Evolutionary conservation across 2,797 vertebrate species (phyloP).

Genomic region (Myotis findleyi): DNA sequence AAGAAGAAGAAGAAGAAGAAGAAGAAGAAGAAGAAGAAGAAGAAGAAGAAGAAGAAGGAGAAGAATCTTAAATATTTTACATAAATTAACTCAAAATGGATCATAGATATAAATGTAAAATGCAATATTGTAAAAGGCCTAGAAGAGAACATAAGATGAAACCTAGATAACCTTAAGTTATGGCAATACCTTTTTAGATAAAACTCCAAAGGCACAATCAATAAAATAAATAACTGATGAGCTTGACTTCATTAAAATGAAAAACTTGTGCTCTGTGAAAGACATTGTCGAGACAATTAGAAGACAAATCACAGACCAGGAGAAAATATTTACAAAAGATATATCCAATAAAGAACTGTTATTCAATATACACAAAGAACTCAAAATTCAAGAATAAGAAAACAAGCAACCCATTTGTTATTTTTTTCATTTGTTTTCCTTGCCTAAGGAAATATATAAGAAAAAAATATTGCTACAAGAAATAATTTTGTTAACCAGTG

Average conservation of each 20-base stretch:
- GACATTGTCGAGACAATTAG: neutral
- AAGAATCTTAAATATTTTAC: neutral
- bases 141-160: neutral
- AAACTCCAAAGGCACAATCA: neutral
- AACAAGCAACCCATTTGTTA: neutral
- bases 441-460: neutral
- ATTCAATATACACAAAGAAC: constrained; percentile 20
- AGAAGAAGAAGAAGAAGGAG: too few relatives aligned
- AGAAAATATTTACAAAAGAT: constrained; percentile 37
- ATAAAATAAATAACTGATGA: constrained; percentile 15
- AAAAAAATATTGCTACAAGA: neutral
- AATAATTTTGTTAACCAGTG: neutral
- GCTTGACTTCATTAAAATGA: neutral
- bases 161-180: neutral
- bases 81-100: neutral
- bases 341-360: neutral
- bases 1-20: too few relatives aligned
- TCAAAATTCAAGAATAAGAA: constrained; percentile 3
- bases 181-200: neutral
- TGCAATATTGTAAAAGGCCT: neutral
- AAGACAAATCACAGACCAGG: neutral
- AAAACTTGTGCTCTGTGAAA: neutral
- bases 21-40: too few relatives aligned
- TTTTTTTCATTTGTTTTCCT: neutral
- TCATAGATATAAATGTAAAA: neutral